Percentiles rank a stretch among this genome's conserved stretches.
phyloP scores from a whole-genome alignment of 2,888 invertebrate genomes.

The Trissolcus brochymenae region DNA sequence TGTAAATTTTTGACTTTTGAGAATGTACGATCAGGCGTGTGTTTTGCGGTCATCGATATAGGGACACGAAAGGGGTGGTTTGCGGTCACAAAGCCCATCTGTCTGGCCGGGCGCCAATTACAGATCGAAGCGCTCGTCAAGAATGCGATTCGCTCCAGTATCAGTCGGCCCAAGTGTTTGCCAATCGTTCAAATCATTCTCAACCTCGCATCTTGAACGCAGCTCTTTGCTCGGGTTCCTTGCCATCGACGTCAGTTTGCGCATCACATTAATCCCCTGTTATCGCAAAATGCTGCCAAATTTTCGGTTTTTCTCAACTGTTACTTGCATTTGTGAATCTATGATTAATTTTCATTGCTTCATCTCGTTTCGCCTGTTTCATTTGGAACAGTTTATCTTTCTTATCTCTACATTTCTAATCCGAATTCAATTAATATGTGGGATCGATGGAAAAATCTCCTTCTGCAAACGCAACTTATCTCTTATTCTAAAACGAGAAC shows the following conservation, averaged over 20 bases:
- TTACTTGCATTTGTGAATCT: no score
- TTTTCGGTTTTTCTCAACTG: slow-evolving; percentile 1
- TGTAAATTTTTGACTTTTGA: slow-evolving; percentile 29
- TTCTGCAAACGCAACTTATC: no score
- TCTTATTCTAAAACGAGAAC: no score
- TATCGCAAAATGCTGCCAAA: slow-evolving; percentile 23
- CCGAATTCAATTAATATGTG: no score
- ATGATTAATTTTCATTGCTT: no score
- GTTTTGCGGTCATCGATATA: slow-evolving; percentile 38
- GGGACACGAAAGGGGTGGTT: slow-evolving; percentile 45
- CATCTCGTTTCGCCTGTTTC: no score
- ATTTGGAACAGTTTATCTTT: no score
- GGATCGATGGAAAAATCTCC: no score
- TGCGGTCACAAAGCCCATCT: slow-evolving; percentile 46
- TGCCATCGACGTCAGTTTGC: slow-evolving; percentile 16
- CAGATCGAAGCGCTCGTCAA: slow-evolving; percentile 53
- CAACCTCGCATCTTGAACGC: slow-evolving; percentile 19
- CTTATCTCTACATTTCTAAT: no score
- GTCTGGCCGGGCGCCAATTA: slow-evolving; percentile 57
- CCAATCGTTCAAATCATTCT: slow-evolving; percentile 49
- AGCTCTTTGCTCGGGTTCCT: slow-evolving; percentile 16
- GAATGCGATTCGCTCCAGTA: slow-evolving; percentile 51
- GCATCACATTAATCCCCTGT: slow-evolving; percentile 21
- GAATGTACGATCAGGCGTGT: slow-evolving; percentile 27
- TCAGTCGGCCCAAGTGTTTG: slow-evolving; percentile 53